Evolutionary conservation across 2,113 vertebrate genomes (phyloP).

Genomic region (Xiphias gladius): DNA sequence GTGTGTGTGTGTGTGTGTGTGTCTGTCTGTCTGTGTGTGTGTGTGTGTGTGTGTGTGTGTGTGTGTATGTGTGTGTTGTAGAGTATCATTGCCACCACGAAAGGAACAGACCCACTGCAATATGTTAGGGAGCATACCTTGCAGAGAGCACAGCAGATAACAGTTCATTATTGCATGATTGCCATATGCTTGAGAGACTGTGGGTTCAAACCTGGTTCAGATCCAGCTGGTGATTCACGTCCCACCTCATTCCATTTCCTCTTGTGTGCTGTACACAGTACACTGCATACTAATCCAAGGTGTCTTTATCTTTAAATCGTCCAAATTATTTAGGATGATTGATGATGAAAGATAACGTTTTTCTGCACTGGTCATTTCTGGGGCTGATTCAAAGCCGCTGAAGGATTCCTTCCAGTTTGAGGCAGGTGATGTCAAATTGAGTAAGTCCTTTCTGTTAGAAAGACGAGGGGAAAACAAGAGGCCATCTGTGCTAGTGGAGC

Average conservation of each 20-base stretch:
- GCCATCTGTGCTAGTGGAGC: constrained; percentile 56
- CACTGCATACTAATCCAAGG: constrained; percentile 21
- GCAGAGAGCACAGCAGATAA: constrained; percentile 59
- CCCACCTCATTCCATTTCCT: constrained; percentile 31
- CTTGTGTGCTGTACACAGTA: constrained; percentile 10
- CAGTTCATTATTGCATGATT: constrained; percentile 72
- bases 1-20: background rate
- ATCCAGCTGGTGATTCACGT: constrained; percentile 69
- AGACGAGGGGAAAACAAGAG: constrained; percentile 38
- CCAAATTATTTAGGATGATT: background rate
- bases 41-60: background rate
- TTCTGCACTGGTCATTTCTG: constrained; percentile 13
- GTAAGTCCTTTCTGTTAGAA: constrained; percentile 41
- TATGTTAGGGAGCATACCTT: constrained; percentile 65
- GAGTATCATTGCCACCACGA: background rate
- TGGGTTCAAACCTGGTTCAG: constrained; percentile 69
- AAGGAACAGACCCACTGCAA: constrained; percentile 61
- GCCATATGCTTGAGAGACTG: constrained; percentile 73
- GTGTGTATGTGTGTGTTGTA: background rate
- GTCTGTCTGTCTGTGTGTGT: background rate
- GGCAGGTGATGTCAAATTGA: constrained; percentile 66
- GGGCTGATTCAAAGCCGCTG: constrained; percentile 13
- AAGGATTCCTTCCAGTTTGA: constrained; percentile 31
- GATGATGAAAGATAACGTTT: constrained; percentile 3
- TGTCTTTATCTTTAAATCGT: constrained; percentile 19